Base-by-base conservation (phyloP, 2,113 vertebrate species). In the Larimichthys crocea region DNA sequence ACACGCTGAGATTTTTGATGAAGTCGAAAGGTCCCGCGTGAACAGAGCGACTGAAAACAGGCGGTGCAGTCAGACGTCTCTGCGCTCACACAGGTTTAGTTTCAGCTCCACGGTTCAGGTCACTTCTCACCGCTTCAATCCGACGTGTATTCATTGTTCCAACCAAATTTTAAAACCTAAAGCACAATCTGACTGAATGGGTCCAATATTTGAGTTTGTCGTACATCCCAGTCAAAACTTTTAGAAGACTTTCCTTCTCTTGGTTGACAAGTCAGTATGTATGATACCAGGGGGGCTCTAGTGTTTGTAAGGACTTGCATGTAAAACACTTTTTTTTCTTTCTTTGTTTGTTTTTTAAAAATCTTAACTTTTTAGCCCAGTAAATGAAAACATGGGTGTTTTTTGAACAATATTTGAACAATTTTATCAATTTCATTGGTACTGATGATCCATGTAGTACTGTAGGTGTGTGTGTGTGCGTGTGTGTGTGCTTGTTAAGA, bases 271-370 rank as follows among this genome's bases (percentile, higher is more conserved):
- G 92, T 93, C 90, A 88, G 91, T 92, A 86, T 90, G 89, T 92
- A 89, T 86, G 91, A 89, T 93, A 91, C 76, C 52, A 86, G 88
- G 80, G 57, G 68, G 86, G 86, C 62, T 90, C 65, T 86, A 88
- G 84, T 92, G 89, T 90, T 94, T 91, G 84, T 92, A n/a, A 89
- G 91, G 86, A 92, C 82, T 92, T 92, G 92, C 92, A 94, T 94
- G 94, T 87, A 89, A 40, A 40, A 40, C 88, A 86, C 87, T 83
- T 82, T 90, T 71, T 71, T 91, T 92, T 86, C 79, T 87, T 84
- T 73, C n/a, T 85, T 87, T 81, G 1, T 40, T 35, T 89, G 81
- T 86, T 90, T 91, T 87, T 76, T 63, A 65, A 40, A 40, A 8
- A 86, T 85, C 78, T 91, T 84, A 83, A 86, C 81, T 76, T 90